phyloP scores from a whole-genome alignment of 1,140 invertebrate species.

The Geopemphigus sp. region DNA sequence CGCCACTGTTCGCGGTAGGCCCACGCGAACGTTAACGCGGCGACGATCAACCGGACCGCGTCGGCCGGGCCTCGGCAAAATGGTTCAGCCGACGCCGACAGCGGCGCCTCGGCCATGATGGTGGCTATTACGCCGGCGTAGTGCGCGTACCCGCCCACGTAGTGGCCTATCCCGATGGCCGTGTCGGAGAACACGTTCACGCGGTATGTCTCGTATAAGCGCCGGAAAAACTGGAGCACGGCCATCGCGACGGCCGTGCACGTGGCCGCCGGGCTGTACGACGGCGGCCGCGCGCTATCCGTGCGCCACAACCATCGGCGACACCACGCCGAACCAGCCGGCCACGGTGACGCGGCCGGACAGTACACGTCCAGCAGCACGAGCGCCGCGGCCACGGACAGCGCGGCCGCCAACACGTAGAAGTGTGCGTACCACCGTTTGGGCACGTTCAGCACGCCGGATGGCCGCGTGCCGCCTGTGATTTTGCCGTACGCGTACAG shows the following conservation, averaged over 20 bases:
- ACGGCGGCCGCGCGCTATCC: background rate
- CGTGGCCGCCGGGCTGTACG: background rate
- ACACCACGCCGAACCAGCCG: background rate
- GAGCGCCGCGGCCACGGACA: background rate
- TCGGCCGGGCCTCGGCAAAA: background rate
- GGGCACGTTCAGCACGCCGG: constrained; percentile 20
- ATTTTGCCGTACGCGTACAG: constrained; percentile 27
- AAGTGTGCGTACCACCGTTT: constrained; percentile 26
- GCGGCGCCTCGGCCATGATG: constrained; percentile 4
- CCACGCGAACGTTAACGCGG: background rate
- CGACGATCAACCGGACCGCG: background rate
- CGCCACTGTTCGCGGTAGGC: constrained; percentile 19
- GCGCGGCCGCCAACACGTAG: background rate
- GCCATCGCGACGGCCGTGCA: background rate
- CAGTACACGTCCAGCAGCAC: background rate
- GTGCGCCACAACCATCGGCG: background rate
- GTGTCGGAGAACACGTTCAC: constrained; percentile 28
- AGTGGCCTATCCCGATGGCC: constrained; percentile 2
- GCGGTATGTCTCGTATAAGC: background rate
- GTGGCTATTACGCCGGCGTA: background rate
- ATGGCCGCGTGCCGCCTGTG: background rate
- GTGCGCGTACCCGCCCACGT: constrained; percentile 7
- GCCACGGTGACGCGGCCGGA: background rate
- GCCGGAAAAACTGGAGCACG: background rate
- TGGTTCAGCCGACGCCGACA: background rate